phyloP scores from a whole-genome alignment of 37 sponge, comb jelly and placozoan genomes.

The Lycopodina hypogea region DNA sequence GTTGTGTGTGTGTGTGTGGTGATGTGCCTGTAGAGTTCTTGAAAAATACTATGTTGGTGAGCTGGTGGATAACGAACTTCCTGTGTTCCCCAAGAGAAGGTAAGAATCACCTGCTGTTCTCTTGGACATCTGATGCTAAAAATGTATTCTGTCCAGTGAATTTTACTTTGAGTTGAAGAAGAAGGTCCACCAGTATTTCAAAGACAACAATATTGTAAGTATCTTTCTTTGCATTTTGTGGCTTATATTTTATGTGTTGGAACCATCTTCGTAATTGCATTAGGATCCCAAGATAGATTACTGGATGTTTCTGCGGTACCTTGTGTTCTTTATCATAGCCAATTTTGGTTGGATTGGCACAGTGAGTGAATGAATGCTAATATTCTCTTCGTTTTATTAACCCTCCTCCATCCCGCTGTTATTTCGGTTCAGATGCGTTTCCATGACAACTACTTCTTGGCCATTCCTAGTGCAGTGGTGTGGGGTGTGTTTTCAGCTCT shows the following conservation, averaged over 20 bases:
- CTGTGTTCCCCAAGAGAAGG: conserved; percentile 86
- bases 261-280: background rate
- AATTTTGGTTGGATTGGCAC: conserved; percentile 41
- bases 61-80: conserved; percentile 80
- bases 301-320: conserved; percentile 88
- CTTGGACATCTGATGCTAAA: background rate
- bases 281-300: conserved; percentile 85
- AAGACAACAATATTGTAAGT: conserved; percentile 87
- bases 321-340: conserved; percentile 48
- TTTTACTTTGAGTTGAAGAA: conserved; percentile 76
- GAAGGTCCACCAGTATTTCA: conserved; percentile 80
- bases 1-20: too few species aligned
- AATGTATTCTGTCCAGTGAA: conserved; percentile 29
- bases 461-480: conserved; percentile 26
- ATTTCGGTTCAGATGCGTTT: conserved; percentile 66
- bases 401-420: background rate
- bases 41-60: conserved; percentile 93
- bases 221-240: background rate
- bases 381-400: background rate
- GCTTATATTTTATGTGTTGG: too few species aligned
- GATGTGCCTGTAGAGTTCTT: conserved; percentile 53
- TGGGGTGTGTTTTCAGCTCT: conserved; percentile 80
- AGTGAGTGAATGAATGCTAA: conserved; percentile 41
- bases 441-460: conserved; percentile 50
- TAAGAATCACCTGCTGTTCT: conserved; percentile 10